Conservation (phyloP, 2,888 invertebrate species). For the Gnatocerus cornutus region DNA sequence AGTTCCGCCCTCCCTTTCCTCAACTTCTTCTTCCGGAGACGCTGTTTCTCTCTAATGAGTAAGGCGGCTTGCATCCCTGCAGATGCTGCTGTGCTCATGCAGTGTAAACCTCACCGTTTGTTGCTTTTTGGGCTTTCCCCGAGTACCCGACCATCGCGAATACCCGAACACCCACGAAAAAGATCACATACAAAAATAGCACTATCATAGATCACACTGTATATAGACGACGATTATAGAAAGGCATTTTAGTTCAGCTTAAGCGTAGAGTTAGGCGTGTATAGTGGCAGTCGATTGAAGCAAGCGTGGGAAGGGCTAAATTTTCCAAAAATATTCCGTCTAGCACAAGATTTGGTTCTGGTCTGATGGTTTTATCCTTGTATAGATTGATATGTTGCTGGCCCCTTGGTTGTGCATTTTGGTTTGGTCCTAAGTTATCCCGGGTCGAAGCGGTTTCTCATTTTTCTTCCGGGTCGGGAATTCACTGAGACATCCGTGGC, state of each 20-base stretch:
- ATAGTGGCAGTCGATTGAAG: slow-evolving; percentile 46
- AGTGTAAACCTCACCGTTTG: slow-evolving; percentile 52
- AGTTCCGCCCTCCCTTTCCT: slow-evolving; percentile 84
- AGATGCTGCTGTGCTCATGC: slow-evolving; percentile 72
- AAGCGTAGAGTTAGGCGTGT: slow-evolving; percentile 46
- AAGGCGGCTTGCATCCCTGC: slow-evolving; percentile 94
- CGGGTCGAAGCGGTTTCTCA: slow-evolving; percentile 66
- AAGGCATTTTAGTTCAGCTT: slow-evolving; percentile 42
- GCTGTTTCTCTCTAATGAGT: slow-evolving; percentile 92
- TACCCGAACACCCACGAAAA: slow-evolving; percentile 8
- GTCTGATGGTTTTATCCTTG: slow-evolving; percentile 25
- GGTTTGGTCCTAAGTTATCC: slow-evolving; percentile 62
- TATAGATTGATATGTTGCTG: slow-evolving; percentile 53
- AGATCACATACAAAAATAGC: slow-evolving; percentile 37
- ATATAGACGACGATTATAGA: slow-evolving; percentile 29
- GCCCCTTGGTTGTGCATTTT: slow-evolving; percentile 57
- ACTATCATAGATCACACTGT: slow-evolving; percentile 26
- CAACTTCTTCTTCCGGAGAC: slow-evolving; percentile 87
- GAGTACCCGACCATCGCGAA: slow-evolving; percentile 27
- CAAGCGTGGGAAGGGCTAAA: slow-evolving; percentile 46
- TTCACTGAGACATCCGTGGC: slow-evolving; percentile 26
- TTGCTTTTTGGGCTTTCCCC: background rate
- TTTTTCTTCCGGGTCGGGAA: slow-evolving; percentile 58
- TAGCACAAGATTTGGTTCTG: slow-evolving; percentile 23
- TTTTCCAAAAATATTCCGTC: slow-evolving; percentile 37